These are phyloP conservation scores for Apostichopus californicus DNA, from an alignment of 35 echinoderm and acorn worm genomes.

Conservation along the genomic window DNA sequence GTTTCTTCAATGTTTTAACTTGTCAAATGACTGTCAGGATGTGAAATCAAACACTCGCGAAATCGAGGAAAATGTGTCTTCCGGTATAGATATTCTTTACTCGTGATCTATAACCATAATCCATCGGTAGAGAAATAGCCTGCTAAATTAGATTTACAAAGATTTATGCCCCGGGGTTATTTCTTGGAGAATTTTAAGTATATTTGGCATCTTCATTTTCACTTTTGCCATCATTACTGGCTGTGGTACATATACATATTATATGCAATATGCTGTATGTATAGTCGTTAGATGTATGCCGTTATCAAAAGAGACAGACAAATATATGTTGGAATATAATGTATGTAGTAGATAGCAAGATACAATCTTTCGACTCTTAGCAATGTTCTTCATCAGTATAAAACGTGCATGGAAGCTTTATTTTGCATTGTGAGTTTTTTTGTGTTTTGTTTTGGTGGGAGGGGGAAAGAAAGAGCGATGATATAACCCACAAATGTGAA, in stretches of 20 bases:
- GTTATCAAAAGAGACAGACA: too few species aligned
- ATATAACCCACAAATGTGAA: not conserved
- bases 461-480: not conserved
- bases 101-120: not conserved
- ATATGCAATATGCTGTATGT: too few species aligned
- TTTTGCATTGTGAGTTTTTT: not conserved
- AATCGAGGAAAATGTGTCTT: not conserved
- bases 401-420: not conserved
- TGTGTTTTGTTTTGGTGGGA: not conserved
- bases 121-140: not conserved
- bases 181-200: not conserved
- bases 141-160: constrained; percentile 5
- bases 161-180: not conserved
- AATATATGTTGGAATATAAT: too few species aligned
- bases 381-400: too few species aligned
- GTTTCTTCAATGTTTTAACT: not conserved
- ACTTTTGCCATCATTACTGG: too few species aligned
- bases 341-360: too few species aligned
- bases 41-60: not conserved
- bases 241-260: too few species aligned
- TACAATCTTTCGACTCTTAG: too few species aligned
- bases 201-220: not conserved
- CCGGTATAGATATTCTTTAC: not conserved
- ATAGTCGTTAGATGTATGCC: too few species aligned
- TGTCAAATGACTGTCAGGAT: not conserved